Evolutionary conservation across 2,797 vertebrate species (phyloP), one percentile per base, ranked within the genome.

Genomic region (Eurystomus glaucurus): DNA sequence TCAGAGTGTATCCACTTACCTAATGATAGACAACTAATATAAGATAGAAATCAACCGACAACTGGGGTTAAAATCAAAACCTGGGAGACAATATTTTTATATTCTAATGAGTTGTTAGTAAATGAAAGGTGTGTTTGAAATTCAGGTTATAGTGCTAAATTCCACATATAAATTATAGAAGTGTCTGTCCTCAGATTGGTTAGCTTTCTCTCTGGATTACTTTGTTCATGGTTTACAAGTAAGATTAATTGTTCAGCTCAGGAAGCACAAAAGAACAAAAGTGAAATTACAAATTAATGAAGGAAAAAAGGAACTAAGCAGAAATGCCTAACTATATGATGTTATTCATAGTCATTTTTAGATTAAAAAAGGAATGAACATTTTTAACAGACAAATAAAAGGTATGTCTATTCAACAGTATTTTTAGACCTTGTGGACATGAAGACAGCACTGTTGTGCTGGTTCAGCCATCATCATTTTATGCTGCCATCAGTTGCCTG

Each of bases 141-240:
- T 84, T 51, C n/a, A 82, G 14, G 9, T 68, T 81, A 21, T 39
- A 33, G 14, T 16, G 26, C 5, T 3, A 88, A 79, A 20, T 80
- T 90, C 68, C 21, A 66, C 18, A 88, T 16, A n/a, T 33, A 83
- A 93, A 83, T 91, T 83, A 43, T 6, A 25, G 14, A 77, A 71
- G 1, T 31, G 15, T 83, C 37, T 31, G 15, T 43, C 41, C 15
- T 90, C 31, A 60, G 74, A 74, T n/a, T 25, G 11, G 8, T 87
- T 68, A 76, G 3, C 14, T 78, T 86, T 93, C 33, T 86, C 14
- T 85, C 33, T 85, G 37, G 5, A 78, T 79, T 16, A 20, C 26
- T 18, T 37, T 52, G 35, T 37, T 83, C 1, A 8, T 51, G 10
- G 61, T 69, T 86, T 75, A 61, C 9, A 71, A 19, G 31, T 26